Evolutionary conservation across 2,888 invertebrate species (phyloP).

Genomic region (Xanthostigma xanthostigma): DNA sequence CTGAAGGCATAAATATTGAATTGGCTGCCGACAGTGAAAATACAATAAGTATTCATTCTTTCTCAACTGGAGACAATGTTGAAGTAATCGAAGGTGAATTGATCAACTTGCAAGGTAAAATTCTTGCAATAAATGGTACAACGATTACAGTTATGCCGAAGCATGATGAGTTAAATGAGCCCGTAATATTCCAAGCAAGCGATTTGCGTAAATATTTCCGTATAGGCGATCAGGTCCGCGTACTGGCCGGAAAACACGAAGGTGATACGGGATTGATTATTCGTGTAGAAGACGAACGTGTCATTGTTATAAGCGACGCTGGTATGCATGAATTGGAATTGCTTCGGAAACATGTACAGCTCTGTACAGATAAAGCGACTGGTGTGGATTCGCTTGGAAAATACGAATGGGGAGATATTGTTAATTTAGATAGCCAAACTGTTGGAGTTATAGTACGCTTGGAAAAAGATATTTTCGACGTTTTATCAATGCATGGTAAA

Average conservation of each 20-base stretch:
- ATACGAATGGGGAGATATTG: constrained; percentile 97
- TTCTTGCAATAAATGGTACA: constrained; percentile 88
- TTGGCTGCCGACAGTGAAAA: constrained; percentile 59
- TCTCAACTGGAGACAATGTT: constrained; percentile 94
- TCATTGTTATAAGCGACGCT: constrained; percentile 89
- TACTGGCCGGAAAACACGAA: constrained; percentile 74
- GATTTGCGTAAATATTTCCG: constrained; percentile 92
- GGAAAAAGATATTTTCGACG: constrained; percentile 94
- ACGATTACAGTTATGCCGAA: constrained; percentile 96
- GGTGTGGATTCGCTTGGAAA: constrained; percentile 97
- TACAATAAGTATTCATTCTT: constrained; percentile 63
- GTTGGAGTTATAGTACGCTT: constrained; percentile 95
- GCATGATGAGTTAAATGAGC: constrained; percentile 79
- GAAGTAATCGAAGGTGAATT: constrained; percentile 95
- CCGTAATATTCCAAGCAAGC: constrained; percentile 34
- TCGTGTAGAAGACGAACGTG: constrained; percentile 80
- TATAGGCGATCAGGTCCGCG: constrained; percentile 96
- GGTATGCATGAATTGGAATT: constrained; percentile 96
- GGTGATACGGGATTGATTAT: constrained; percentile 96
- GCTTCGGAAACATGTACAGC: constrained; percentile 82
- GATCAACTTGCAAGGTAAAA: constrained; percentile 89
- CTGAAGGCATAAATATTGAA: constrained; percentile 77
- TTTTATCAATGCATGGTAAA: constrained; percentile 94
- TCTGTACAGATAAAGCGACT: constrained; percentile 96
- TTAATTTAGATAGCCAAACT: constrained; percentile 87